Conservation (phyloP, 2,888 invertebrate genomes). For the Chesias legatella region DNA sequence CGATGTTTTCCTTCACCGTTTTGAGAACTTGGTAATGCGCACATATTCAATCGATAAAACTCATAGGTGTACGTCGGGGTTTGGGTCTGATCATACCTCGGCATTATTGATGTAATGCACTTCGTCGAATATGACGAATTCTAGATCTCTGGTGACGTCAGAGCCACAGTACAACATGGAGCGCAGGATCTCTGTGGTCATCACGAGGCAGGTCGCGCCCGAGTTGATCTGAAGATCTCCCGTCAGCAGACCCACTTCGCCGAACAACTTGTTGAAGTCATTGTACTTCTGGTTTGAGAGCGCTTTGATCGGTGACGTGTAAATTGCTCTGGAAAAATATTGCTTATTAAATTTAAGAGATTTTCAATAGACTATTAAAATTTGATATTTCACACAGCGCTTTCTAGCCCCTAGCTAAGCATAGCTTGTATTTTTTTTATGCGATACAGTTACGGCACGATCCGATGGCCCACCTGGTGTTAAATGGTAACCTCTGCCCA, state of each 20-base stretch:
- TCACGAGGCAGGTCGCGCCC: constrained; percentile 96
- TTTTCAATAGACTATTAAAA: too few relatives aligned
- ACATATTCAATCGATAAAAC: too few relatives aligned
- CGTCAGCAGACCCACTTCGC: constrained; percentile 95
- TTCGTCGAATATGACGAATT: constrained; percentile 99
- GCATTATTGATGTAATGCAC: constrained; percentile 99
- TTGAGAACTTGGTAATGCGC: too few relatives aligned
- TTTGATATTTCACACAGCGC: too few relatives aligned
- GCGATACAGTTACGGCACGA: too few relatives aligned
- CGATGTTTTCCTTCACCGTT: too few relatives aligned
- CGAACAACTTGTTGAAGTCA: constrained; percentile 96
- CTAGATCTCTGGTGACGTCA: constrained; percentile 96
- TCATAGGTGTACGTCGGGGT: too few relatives aligned
- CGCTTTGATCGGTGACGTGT: constrained; percentile 99
- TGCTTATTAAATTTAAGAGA: too few relatives aligned
- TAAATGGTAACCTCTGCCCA: too few relatives aligned
- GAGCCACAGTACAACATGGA: constrained; percentile 98
- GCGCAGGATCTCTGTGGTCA: constrained; percentile 99
- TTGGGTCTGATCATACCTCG: constrained; percentile 85
- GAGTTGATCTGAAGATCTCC: constrained; percentile 98
- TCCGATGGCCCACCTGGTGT: too few relatives aligned
- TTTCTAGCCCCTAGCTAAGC: too few relatives aligned
- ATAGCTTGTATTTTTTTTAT: too few relatives aligned
- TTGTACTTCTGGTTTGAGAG: constrained; percentile 99
- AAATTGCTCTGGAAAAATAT: constrained; percentile 85